Percentiles rank a stretch among this genome's conserved stretches.
Evolutionary conservation across 64 coral and sea anemone genomes (phyloP).

Genomic region (Orbicella faveolata): DNA sequence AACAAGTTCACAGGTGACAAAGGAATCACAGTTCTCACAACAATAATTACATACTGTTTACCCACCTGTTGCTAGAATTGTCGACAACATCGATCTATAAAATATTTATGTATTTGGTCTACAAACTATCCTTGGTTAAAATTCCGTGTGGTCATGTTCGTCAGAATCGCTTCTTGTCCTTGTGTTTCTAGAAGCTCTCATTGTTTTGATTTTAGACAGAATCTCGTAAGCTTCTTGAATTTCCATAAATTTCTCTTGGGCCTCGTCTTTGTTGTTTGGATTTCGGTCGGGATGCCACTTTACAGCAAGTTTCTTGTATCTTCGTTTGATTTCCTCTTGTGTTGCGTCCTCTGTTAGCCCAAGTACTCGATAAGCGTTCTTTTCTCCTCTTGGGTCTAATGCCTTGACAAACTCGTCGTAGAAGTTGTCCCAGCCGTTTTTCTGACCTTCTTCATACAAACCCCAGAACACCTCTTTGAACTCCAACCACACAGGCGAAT

Average conservation of each 20-base stretch:
- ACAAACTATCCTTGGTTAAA: conserved; percentile 13
- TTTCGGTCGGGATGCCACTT: conserved; percentile 95
- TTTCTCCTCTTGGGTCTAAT: conserved; percentile 97
- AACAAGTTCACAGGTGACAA: neutral
- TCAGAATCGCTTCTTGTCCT: conserved; percentile 69
- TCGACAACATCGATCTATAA: neutral
- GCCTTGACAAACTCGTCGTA: conserved; percentile 98
- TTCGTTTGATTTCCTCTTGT: conserved; percentile 93
- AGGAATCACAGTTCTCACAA: neutral
- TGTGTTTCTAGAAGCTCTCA: conserved; percentile 71
- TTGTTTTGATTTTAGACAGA: conserved; percentile 88
- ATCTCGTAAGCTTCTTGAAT: conserved; percentile 98
- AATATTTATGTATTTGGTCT: neutral
- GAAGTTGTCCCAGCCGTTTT: conserved; percentile 88
- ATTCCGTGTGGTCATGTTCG: conserved; percentile 53
- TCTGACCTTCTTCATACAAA: conserved; percentile 87
- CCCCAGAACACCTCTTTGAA: conserved; percentile 91
- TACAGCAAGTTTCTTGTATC: conserved; percentile 90
- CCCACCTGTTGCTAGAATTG: neutral
- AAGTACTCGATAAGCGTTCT: conserved; percentile 88
- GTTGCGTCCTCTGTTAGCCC: conserved; percentile 81
- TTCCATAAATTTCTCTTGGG: conserved; percentile 97
- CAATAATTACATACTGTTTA: neutral
- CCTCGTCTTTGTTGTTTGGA: conserved; percentile 72
- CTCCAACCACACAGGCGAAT: conserved; percentile 95